Evolutionary conservation across 1,140 invertebrate genomes (phyloP).

Genomic region (Drosophila yakuba): DNA sequence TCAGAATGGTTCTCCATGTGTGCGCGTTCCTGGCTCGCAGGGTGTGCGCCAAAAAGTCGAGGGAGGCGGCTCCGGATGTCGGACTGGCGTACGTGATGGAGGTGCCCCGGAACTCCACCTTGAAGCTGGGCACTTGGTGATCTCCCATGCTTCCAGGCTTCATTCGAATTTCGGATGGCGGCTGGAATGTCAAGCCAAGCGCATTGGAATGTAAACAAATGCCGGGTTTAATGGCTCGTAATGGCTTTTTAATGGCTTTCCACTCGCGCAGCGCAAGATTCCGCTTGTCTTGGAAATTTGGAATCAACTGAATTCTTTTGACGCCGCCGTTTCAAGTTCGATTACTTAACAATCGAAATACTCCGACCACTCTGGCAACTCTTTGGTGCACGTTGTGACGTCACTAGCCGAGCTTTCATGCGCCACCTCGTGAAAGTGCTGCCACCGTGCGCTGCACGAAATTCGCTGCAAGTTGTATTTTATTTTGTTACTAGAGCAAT

Average conservation of each 20-base stretch:
- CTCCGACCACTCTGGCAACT: not conserved
- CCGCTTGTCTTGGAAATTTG: not conserved
- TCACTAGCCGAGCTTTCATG: not conserved
- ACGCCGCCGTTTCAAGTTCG: not conserved
- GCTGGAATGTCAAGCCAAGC: too few relatives aligned
- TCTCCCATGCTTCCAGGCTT: not conserved
- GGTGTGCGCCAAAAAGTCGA: not conserved
- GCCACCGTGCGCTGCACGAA: conserved; percentile 2
- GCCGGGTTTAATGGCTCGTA: too few relatives aligned
- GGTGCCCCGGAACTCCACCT: not conserved
- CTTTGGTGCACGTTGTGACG: not conserved
- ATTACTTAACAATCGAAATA: not conserved
- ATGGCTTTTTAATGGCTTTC: not conserved
- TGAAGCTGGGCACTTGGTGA: not conserved
- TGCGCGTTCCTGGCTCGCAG: not conserved
- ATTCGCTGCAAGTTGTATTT: not conserved
- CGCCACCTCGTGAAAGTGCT: not conserved
- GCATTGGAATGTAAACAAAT: not conserved
- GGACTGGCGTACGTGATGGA: not conserved
- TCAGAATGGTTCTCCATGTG: not conserved
- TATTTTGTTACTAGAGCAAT: not conserved
- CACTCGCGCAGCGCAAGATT: not conserved
- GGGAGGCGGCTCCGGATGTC: not conserved
- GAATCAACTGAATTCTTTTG: not conserved
- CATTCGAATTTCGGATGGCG: not conserved